These are phyloP conservation scores for Mormyrus proboscirostris DNA, from an alignment of 2,797 vertebrate genomes.

Conservation along the genomic window DNA sequence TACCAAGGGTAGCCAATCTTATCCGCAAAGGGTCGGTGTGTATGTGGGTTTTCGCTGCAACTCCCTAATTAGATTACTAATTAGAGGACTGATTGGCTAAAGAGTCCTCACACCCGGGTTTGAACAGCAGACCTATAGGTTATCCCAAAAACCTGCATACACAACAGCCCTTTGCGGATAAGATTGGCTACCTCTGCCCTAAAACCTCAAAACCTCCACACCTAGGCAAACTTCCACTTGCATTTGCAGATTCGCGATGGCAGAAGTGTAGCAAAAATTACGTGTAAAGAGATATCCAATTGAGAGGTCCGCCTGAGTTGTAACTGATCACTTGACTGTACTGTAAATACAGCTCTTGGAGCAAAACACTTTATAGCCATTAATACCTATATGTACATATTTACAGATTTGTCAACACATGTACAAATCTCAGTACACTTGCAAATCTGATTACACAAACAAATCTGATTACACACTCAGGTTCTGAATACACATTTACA, in stretches of 20 bases:
- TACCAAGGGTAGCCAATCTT: no score
- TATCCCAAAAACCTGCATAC: no score
- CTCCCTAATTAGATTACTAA: no score
- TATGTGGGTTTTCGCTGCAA: no score
- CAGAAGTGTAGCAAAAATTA: neutral
- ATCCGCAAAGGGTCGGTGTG: no score
- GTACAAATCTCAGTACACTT: neutral
- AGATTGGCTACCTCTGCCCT: neutral
- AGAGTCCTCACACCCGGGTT: no score
- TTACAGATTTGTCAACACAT: neutral
- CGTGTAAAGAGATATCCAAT: neutral
- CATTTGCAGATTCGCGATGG: neutral
- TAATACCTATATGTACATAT: neutral
- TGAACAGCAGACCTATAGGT: no score
- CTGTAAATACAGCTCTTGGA: neutral
- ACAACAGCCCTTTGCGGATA: no score
- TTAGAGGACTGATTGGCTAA: no score
- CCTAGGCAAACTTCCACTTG: no score
- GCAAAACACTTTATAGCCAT: neutral
- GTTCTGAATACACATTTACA: neutral
- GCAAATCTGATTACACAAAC: neutral
- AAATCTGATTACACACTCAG: neutral
- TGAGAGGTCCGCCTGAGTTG: neutral
- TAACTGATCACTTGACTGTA: neutral
- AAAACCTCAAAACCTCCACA: neutral